These are phyloP conservation scores for Myotis planiceps DNA, from an alignment of 2,797 vertebrate genomes.

Conservation along the genomic window DNA sequence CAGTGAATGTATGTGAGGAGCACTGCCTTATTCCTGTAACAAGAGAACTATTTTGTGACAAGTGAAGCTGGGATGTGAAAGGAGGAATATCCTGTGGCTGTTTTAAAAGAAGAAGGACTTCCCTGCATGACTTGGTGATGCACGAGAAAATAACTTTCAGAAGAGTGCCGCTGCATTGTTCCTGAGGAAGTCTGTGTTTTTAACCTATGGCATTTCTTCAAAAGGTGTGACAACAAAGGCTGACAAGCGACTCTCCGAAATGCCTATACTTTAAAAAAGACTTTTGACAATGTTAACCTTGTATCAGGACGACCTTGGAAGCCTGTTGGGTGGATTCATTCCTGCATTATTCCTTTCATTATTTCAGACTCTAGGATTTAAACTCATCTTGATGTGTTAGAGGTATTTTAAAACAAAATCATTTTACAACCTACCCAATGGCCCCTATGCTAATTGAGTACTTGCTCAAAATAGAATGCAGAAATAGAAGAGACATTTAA, in stretches of 20 bases:
- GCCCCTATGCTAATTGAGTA: slow-evolving; percentile 79
- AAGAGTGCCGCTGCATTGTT: slow-evolving; percentile 83
- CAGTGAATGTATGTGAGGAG: slow-evolving; percentile 83
- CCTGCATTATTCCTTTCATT: slow-evolving; percentile 64
- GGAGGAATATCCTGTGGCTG: slow-evolving; percentile 76
- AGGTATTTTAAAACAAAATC: slow-evolving; percentile 79
- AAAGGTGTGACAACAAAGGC: slow-evolving; percentile 81
- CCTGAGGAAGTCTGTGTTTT: slow-evolving; percentile 71
- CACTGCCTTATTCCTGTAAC: slow-evolving; percentile 71
- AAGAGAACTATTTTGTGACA: slow-evolving; percentile 64
- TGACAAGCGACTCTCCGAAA: slow-evolving; percentile 71
- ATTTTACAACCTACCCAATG: slow-evolving; percentile 80
- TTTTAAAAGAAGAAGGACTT: slow-evolving; percentile 78
- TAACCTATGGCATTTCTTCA: slow-evolving; percentile 78
- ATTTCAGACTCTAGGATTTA: slow-evolving; percentile 83
- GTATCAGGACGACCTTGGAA: slow-evolving; percentile 88
- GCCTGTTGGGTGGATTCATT: slow-evolving; percentile 81
- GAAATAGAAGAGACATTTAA: slow-evolving; percentile 79
- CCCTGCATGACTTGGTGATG: slow-evolving; percentile 69
- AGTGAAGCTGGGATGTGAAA: slow-evolving; percentile 68
- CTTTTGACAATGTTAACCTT: slow-evolving; percentile 75
- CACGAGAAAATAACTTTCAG: slow-evolving; percentile 83
- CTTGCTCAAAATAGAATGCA: slow-evolving; percentile 82
- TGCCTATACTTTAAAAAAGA: slow-evolving; percentile 80
- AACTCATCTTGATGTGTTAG: slow-evolving; percentile 79